Evolutionary conservation across 2,888 invertebrate species (phyloP).

Genomic region (Lasioglossum figueresi): DNA sequence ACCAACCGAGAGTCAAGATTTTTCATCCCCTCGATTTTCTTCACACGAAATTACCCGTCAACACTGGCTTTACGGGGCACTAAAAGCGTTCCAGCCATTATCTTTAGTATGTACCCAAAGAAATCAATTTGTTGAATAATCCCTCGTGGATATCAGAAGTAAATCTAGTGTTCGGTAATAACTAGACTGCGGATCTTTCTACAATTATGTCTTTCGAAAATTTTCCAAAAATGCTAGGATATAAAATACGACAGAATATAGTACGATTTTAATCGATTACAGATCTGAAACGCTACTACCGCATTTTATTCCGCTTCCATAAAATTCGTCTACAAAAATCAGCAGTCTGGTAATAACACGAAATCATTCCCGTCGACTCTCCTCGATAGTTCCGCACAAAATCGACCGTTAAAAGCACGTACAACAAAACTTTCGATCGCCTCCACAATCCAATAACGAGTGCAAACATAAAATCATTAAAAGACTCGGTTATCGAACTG

Average conservation of each 20-base stretch:
- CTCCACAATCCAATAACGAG: background rate
- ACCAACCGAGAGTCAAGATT: background rate
- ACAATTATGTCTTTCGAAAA: too few relatives aligned
- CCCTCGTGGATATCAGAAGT: background rate
- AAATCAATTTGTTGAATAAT: too few relatives aligned
- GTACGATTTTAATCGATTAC: too few relatives aligned
- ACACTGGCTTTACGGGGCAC: background rate
- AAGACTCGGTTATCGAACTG: background rate
- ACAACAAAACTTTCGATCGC: too few relatives aligned
- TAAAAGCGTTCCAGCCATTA: background rate
- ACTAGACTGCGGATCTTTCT: too few relatives aligned
- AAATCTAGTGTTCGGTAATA: too few relatives aligned
- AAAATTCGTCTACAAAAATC: too few relatives aligned
- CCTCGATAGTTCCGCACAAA: background rate
- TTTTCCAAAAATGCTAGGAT: too few relatives aligned
- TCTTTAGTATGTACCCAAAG: too few relatives aligned
- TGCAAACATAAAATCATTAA: background rate
- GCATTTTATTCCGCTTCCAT: too few relatives aligned
- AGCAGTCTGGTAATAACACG: background rate
- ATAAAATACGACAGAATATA: too few relatives aligned
- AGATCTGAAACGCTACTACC: too few relatives aligned
- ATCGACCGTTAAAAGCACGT: background rate
- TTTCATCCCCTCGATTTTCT: background rate
- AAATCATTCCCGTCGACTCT: background rate
- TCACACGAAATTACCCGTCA: background rate